Conservation (phyloP, 1,140 invertebrate genomes). For the Lepidostoma basale region DNA sequence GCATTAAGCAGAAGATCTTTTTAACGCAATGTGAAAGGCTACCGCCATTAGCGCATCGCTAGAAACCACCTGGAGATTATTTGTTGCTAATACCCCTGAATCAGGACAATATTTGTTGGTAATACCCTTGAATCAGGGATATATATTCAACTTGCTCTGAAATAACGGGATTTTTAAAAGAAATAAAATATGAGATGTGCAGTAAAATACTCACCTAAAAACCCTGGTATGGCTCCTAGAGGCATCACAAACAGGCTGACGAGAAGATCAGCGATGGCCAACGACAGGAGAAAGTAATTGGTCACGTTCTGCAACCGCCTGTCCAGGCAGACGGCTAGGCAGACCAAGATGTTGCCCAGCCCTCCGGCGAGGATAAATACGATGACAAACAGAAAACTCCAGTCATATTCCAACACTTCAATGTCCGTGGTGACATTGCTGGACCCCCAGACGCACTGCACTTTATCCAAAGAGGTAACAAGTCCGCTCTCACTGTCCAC, state of each 20-base stretch:
- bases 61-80: too few relatives aligned
- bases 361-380: conserved; percentile 68
- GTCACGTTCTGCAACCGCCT: conserved; percentile 89
- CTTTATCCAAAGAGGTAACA: conserved; percentile 15
- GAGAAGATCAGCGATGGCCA: conserved; percentile 91
- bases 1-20: too few relatives aligned
- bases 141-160: too few relatives aligned
- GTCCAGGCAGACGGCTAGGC: conserved; percentile 85
- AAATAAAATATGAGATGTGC: too few relatives aligned
- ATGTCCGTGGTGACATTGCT: neutral
- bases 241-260: conserved; percentile 92
- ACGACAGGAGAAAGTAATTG: conserved; percentile 91
- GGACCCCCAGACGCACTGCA: conserved; percentile 21
- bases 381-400: conserved; percentile 35
- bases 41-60: too few relatives aligned
- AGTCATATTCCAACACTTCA: conserved; percentile 32
- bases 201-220: conserved; percentile 86
- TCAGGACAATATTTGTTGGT: too few relatives aligned
- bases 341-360: conserved; percentile 90
- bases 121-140: too few relatives aligned
- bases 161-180: too few relatives aligned
- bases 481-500: neutral
- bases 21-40: too few relatives aligned
- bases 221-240: conserved; percentile 82
- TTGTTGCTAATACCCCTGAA: too few relatives aligned